Conservation (phyloP, 2,888 invertebrate species). For the Leptopterna dolabrata region DNA sequence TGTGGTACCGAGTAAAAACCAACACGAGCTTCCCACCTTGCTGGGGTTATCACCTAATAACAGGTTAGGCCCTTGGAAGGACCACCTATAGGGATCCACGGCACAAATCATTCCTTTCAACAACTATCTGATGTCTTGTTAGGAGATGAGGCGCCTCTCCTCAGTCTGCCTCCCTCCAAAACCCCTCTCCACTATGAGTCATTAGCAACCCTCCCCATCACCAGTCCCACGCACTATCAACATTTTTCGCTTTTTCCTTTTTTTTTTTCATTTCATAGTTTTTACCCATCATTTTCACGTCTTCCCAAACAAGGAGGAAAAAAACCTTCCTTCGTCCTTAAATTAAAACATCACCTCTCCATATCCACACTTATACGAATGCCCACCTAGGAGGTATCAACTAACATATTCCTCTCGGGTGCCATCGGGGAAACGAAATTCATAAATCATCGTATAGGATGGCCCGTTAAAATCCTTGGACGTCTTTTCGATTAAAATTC, state of each 20-base stretch:
- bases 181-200: constrained; percentile 44
- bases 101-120: constrained; percentile 56
- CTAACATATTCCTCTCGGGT: background rate
- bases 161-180: constrained; percentile 10
- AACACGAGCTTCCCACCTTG: constrained; percentile 56
- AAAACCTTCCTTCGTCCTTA: background rate
- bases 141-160: constrained; percentile 48
- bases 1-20: constrained; percentile 44
- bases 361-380: too few species aligned
- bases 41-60: constrained; percentile 55
- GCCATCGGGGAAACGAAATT: background rate
- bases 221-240: background rate
- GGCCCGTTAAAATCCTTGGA: background rate
- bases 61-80: constrained; percentile 42
- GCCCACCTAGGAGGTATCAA: background rate
- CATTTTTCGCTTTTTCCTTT: background rate
- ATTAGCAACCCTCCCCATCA: constrained; percentile 41
- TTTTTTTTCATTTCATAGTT: background rate
- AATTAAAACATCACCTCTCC: background rate
- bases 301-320: background rate
- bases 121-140: constrained; percentile 56
- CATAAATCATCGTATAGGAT: background rate
- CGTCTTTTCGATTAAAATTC: background rate
- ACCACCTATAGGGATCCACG: constrained; percentile 35
- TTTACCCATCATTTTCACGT: background rate